Conservation (phyloP, 1,140 invertebrate genomes). For the Scaptomyza montana region DNA sequence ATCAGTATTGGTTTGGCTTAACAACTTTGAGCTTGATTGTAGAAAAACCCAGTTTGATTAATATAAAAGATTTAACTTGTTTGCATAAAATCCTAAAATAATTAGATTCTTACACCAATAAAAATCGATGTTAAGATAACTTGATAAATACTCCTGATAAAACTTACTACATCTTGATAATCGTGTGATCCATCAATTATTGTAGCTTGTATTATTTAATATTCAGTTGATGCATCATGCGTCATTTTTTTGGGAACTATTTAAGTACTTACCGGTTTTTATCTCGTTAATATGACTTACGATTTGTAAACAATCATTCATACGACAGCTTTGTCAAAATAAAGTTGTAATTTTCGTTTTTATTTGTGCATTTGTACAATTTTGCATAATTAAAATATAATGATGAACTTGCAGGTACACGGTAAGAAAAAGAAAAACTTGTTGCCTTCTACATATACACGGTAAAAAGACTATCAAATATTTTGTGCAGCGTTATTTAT, state of each 20-base stretch:
- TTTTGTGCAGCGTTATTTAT: no score
- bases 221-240: conserved; percentile 5
- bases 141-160: background rate
- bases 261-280: conserved; percentile 19
- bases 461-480: no score
- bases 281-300: conserved; percentile 18
- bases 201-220: conserved; percentile 1
- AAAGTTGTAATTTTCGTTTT: conserved; percentile 7
- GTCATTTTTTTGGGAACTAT: background rate
- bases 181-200: conserved; percentile 26
- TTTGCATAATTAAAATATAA: no score
- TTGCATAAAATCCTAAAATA: background rate
- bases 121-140: no score
- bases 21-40: background rate
- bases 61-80: background rate
- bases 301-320: conserved; percentile 5
- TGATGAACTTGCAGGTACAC: no score
- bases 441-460: no score
- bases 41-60: background rate
- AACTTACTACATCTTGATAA: conserved; percentile 16
- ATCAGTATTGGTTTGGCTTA: background rate
- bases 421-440: background rate
- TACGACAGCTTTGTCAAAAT: conserved; percentile 3
- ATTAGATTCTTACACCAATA: no score
- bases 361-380: background rate